Evolutionary conservation across 2,888 invertebrate species (phyloP), one percentile per base, ranked within the genome.

Genomic region (Apotomis betuletana): DNA sequence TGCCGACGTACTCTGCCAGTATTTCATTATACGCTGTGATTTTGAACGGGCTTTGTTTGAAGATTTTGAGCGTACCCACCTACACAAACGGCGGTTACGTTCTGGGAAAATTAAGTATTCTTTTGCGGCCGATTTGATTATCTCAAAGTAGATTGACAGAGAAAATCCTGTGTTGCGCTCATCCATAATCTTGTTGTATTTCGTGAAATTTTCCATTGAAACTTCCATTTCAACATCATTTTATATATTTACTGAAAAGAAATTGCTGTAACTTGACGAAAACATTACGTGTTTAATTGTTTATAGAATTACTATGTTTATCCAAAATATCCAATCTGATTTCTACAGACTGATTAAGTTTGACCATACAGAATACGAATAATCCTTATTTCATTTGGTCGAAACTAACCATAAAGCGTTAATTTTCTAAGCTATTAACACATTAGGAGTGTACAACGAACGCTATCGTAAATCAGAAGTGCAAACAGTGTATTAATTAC

Each of bases 401-500:
- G 10, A 49, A 49, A 9, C 49, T 27, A 57, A 54, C 55, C 55
- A 59, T 63, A 65, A 75, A 78, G 75, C 83, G 84, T 84, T 87
- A 90, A 91, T 90, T 88, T 90, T 87, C 83, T 86, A 87, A 89
- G 88, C 90, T 90, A 91, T 92, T 91, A 92, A 91, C 90, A 91
- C 91, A 91, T 91, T 91, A 91, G 87, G 82, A 89, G 86, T 87
- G 85, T 84, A 85, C 84, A 87, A 82, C 87, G 84, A 86, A 87
- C 84, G 87, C 82, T 89, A 89, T 89, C 92, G 91, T 93, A 93
- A 92, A 92, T 93, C 92, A 93, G 88, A 85, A 88, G 88, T 84
- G 87, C 91, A 92, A 92, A 92, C 92, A 92, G 88, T 92, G 91
- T 92, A 92, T 93, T 92, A 92, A 93, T 93, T 93, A 92, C 91